Base-by-base conservation (phyloP, 2,113 vertebrate genomes). In the Nettapus auritus region DNA sequence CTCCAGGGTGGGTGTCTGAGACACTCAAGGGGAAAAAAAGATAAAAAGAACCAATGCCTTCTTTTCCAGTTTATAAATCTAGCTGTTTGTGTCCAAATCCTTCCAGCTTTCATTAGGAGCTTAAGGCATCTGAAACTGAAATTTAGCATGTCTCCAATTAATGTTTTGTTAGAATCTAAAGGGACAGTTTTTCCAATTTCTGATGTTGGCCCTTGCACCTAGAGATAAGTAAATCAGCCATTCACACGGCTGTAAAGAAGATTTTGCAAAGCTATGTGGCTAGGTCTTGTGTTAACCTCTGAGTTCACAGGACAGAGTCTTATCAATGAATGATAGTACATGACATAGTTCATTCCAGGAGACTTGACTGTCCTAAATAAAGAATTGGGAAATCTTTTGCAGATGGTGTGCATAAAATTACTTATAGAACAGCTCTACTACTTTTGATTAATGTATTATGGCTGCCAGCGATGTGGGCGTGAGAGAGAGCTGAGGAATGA, bases 381-480 rank as follows among this genome's bases (percentile, higher is more conserved):
- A 85, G 80, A 93, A 68, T 21, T 89, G 46, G 88, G 77, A 96
- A 96, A 94, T 94, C 55, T 92, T 91, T 93, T 93, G 82, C 93
- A 96, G 92, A 96, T 94, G 95, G 28, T 93, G 53, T 86, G 48
- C 66, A 70, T 89, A 84, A 87, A 95, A 66, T 89, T 80, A 64
- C 91, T 85, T 63, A 40, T 66, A 71, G 79, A 91, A 73, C 76
- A 93, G 56, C 46, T 78, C 53, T 33, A 28, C 55, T 88, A 70
- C 55, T 96, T 82, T 77, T 95, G 90, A 94, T 96, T 90, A 89
- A 89, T 86, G 57, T 64, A 38, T 64, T 93, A 28, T 87, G 91
- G 76, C 87, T 90, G 53, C 23, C 53, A 75, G 85, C 70, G 86
- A 93, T 15, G n/a, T 75, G 66, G 76, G 52, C 3, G 33, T 86